A percentile compares a stretch with the other conserved stretches of the same genome.
These are phyloP conservation scores for Gila orcuttii DNA, from an alignment of 2,113 vertebrate species.

Conservation along the genomic window DNA sequence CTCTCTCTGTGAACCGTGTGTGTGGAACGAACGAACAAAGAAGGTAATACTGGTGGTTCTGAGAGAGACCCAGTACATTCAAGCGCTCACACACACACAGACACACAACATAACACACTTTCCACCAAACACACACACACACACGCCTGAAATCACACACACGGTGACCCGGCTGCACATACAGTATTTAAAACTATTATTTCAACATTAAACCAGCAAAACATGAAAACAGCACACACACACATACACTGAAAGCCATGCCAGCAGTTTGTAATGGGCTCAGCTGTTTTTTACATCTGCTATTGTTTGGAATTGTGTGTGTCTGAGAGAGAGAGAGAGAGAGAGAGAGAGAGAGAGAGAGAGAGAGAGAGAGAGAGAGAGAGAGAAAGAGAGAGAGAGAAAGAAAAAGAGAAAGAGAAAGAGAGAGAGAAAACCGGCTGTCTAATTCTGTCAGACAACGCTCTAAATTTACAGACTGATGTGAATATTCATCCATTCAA, in stretches of 20 bases:
- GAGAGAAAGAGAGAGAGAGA: neutral
- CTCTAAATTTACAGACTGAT: neutral
- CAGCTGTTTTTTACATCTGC: conserved; percentile 64
- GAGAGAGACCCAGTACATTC: conserved; percentile 71
- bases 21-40: conserved; percentile 44
- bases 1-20: conserved; percentile 10
- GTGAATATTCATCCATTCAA: neutral
- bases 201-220: neutral
- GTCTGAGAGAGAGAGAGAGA: neutral
- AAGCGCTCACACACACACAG: conserved; percentile 53
- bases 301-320: neutral
- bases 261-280: conserved; percentile 73
- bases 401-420: neutral
- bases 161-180: neutral
- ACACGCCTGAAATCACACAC: neutral
- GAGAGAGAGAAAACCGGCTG: neutral
- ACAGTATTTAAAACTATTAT: conserved; percentile 37
- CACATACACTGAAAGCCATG: conserved; percentile 64
- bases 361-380: neutral
- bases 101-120: too few species aligned
- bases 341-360: neutral
- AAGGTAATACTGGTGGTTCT: conserved; percentile 41
- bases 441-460: neutral
- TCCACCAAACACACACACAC: conserved; percentile 43
- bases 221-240: conserved; percentile 24